Conservation (phyloP, 2,888 invertebrate genomes). For the Yponomeuta evonymella region DNA sequence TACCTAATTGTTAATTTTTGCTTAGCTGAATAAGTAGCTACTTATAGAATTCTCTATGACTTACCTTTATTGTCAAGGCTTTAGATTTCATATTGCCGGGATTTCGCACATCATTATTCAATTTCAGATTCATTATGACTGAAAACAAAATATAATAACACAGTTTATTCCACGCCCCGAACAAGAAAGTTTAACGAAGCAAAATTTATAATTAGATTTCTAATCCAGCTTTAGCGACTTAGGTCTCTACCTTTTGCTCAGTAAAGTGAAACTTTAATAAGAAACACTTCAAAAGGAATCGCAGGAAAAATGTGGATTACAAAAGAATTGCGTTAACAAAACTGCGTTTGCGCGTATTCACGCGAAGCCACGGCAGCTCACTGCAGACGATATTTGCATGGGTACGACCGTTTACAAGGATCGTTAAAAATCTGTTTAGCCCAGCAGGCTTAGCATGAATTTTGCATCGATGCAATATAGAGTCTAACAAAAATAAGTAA, state of each 20-base stretch:
- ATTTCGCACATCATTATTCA: slow-evolving; percentile 57
- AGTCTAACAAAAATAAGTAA: no score
- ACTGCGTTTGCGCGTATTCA: slow-evolving; percentile 47
- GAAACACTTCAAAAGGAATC: background rate
- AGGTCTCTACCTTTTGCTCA: background rate
- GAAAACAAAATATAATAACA: slow-evolving; percentile 13
- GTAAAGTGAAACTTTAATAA: background rate
- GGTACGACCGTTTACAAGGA: background rate
- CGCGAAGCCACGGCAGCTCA: slow-evolving; percentile 40
- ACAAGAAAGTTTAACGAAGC: background rate
- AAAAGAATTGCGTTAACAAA: slow-evolving; percentile 5
- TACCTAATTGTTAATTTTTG: no score
- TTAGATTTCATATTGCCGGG: slow-evolving; percentile 38
- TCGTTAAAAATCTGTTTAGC: background rate
- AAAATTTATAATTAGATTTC: slow-evolving; percentile 7
- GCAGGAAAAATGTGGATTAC: background rate
- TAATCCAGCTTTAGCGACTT: background rate
- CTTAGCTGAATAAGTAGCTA: no score
- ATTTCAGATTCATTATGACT: slow-evolving; percentile 56
- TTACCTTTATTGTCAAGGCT: slow-evolving; percentile 56
- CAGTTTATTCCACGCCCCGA: background rate
- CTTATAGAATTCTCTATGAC: slow-evolving; percentile 9
- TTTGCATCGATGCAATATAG: background rate
- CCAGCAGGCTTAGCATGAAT: background rate
- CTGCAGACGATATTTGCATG: slow-evolving; percentile 39